phyloP scores from a whole-genome alignment of 2,113 vertebrate genomes.

The Callospermophilus lateralis region DNA sequence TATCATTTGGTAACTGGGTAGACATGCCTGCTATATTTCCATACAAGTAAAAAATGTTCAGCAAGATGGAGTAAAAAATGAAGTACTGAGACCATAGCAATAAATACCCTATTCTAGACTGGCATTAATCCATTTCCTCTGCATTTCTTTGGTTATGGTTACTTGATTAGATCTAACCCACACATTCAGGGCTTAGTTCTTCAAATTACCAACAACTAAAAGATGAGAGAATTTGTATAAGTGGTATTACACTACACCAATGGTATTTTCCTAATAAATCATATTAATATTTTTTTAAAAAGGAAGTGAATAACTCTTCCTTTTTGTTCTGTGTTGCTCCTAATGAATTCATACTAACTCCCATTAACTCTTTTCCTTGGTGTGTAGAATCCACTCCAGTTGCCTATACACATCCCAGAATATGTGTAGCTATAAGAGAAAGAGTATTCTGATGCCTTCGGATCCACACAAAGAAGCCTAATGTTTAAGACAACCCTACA shows the following conservation, averaged over 20 bases:
- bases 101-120: neutral
- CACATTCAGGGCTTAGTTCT: neutral
- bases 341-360: neutral
- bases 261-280: neutral
- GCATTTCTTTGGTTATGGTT: neutral
- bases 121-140: neutral
- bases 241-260: neutral
- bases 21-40: neutral
- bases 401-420: neutral
- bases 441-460: neutral
- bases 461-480: neutral
- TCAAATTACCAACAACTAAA: neutral
- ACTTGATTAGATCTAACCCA: neutral
- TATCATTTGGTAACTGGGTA: neutral
- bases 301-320: neutral
- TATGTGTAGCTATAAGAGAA: neutral
- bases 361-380: neutral
- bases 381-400: neutral
- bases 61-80: neutral
- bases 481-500: neutral
- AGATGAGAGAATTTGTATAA: constrained; percentile 10
- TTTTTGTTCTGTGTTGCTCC: neutral
- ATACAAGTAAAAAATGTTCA: neutral
- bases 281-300: constrained; percentile 16
- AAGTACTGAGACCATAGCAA: neutral